These are phyloP conservation scores for Phyllotis vaccarum DNA, from an alignment of 2,797 vertebrate genomes.

Conservation along the genomic window DNA sequence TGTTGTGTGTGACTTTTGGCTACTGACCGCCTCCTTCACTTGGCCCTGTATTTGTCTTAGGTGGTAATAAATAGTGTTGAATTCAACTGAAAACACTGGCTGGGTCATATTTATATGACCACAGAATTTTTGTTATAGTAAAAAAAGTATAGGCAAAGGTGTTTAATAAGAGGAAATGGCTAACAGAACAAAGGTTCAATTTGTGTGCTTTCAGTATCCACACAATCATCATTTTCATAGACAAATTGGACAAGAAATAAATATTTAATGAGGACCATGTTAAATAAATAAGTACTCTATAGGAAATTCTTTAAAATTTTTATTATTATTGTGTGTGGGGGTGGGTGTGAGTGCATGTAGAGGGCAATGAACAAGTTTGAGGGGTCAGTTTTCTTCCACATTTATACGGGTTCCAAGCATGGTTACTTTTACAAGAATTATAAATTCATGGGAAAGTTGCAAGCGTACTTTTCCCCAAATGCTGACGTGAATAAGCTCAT, in stretches of 20 bases:
- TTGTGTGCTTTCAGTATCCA: background rate
- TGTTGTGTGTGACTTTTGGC: background rate
- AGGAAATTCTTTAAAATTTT: background rate
- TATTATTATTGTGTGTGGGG: background rate
- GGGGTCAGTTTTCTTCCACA: background rate
- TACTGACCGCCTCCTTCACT: background rate
- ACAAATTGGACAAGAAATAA: constrained; percentile 13
- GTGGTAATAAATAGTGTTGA: background rate
- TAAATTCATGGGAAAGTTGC: background rate
- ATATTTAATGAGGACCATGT: background rate
- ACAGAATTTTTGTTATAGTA: background rate
- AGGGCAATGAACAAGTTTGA: background rate
- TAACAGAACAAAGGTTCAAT: background rate
- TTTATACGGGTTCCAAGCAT: background rate
- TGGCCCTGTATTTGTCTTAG: background rate
- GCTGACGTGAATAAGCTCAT: background rate
- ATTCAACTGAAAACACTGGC: constrained; percentile 42
- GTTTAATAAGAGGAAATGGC: background rate
- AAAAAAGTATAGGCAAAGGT: background rate
- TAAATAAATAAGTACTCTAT: background rate
- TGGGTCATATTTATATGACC: background rate
- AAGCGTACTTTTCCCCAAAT: background rate
- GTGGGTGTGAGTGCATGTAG: no score
- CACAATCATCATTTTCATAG: background rate
- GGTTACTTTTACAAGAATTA: background rate